These are phyloP conservation scores for Rhineura floridana DNA, from an alignment of 2,113 vertebrate species.

Conservation along the genomic window DNA sequence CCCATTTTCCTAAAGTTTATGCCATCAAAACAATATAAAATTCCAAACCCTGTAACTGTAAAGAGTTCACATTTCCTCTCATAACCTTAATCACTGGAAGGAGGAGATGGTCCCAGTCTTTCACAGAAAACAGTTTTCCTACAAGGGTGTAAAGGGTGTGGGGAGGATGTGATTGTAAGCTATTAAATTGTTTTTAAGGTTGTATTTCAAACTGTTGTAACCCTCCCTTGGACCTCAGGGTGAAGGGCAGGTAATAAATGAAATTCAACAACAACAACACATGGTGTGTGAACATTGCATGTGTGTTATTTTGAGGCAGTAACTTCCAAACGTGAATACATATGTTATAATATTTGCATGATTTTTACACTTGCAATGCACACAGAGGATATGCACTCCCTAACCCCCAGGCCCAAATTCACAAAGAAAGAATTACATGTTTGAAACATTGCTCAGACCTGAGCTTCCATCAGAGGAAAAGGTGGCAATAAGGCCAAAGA, in stretches of 20 bases:
- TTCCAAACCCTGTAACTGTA: not conserved
- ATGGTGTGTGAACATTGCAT: not conserved
- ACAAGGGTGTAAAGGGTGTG: not conserved
- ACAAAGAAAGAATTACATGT: not conserved
- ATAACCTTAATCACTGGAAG: not conserved
- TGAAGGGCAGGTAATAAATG: no score
- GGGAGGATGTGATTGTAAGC: no score
- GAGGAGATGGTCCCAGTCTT: not conserved
- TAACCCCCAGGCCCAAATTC: not conserved
- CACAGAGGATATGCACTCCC: not conserved
- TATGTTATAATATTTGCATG: not conserved
- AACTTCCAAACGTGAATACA: not conserved
- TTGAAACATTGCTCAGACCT: conserved; percentile 1
- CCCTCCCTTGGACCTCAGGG: no score
- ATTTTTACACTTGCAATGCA: not conserved
- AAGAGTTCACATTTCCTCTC: not conserved
- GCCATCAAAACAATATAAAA: no score
- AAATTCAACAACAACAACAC: no score
- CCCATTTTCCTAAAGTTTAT: no score
- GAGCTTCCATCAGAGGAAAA: not conserved
- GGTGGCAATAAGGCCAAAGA: conserved; percentile 19
- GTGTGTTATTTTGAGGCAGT: not conserved
- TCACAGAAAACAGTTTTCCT: not conserved
- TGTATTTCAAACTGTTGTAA: no score
- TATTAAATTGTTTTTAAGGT: no score